A percentile compares a stretch with the other conserved stretches of the same genome.
Evolutionary conservation across 2,797 vertebrate genomes (phyloP).

Genomic region (Macroramphosus scolopax): DNA sequence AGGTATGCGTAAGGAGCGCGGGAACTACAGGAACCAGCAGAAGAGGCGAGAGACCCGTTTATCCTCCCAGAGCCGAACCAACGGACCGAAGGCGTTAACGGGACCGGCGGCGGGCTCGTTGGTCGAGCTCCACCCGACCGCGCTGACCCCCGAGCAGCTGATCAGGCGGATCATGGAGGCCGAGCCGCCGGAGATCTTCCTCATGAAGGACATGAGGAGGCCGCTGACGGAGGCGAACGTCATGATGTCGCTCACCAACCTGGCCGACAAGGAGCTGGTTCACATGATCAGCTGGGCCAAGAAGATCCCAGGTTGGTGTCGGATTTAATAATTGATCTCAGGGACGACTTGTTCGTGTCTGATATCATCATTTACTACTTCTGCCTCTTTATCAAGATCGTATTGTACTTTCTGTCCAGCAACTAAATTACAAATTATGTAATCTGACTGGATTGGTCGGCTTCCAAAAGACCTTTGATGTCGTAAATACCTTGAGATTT

Average conservation of each 20-base stretch:
- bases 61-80: slow-evolving; percentile 61
- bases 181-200: slow-evolving; percentile 89
- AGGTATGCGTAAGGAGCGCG: slow-evolving; percentile 91
- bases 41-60: slow-evolving; percentile 68
- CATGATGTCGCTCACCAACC: slow-evolving; percentile 97
- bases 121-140: slow-evolving; percentile 63
- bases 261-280: slow-evolving; percentile 94
- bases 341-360: not conserved
- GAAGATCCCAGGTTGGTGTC: slow-evolving; percentile 89
- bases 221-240: slow-evolving; percentile 92
- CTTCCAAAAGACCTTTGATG: too few relatives aligned
- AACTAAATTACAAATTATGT: too few relatives aligned
- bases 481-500: too few relatives aligned
- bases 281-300: slow-evolving; percentile 99
- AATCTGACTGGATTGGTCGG: too few relatives aligned
- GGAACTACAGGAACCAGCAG: slow-evolving; percentile 77
- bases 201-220: slow-evolving; percentile 84
- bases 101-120: slow-evolving; percentile 5
- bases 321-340: too few relatives aligned
- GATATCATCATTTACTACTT: not conserved
- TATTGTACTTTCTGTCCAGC: too few relatives aligned
- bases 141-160: slow-evolving; percentile 86
- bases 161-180: slow-evolving; percentile 88
- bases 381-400: too few relatives aligned
- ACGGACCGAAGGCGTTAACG: slow-evolving; percentile 27